phyloP scores from a whole-genome alignment of 1,140 invertebrate species.

The Chrysomallon squamiferum region DNA sequence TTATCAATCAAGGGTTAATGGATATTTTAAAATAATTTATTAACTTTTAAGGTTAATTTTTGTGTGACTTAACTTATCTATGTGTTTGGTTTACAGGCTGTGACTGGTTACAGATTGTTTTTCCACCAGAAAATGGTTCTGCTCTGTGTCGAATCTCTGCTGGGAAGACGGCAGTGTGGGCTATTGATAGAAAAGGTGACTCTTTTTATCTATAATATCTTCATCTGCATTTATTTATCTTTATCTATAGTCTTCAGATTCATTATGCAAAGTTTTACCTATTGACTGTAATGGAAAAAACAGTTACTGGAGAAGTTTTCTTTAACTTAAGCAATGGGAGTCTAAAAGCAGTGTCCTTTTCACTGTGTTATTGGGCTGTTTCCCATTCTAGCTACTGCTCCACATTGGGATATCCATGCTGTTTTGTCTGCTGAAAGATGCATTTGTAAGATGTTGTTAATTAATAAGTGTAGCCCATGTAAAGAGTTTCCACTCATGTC shows the following conservation, averaged over 20 bases:
- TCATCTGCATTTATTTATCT: neutral
- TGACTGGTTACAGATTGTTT: conserved; percentile 71
- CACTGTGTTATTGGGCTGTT: neutral
- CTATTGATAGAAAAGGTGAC: conserved; percentile 67
- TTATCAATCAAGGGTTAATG: too few relatives aligned
- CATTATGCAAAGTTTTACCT: neutral
- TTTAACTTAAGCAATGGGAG: neutral
- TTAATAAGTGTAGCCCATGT: too few relatives aligned
- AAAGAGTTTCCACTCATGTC: too few relatives aligned
- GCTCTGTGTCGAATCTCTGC: conserved; percentile 80
- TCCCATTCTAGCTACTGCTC: too few relatives aligned
- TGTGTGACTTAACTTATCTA: too few relatives aligned
- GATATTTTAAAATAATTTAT: too few relatives aligned
- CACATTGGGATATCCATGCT: too few relatives aligned
- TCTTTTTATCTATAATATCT: neutral
- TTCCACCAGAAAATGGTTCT: conserved; percentile 69
- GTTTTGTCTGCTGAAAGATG: neutral
- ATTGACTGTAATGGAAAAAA: neutral
- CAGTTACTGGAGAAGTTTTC: neutral
- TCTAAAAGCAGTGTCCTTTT: neutral
- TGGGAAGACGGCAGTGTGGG: conserved; percentile 75
- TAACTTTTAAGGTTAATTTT: too few relatives aligned
- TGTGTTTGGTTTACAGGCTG: conserved; percentile 59
- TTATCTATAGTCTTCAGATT: neutral
- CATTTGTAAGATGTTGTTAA: too few relatives aligned